Evolutionary conservation across 2,797 vertebrate genomes (phyloP).

Genomic region (Pseudomugil tenellus): DNA sequence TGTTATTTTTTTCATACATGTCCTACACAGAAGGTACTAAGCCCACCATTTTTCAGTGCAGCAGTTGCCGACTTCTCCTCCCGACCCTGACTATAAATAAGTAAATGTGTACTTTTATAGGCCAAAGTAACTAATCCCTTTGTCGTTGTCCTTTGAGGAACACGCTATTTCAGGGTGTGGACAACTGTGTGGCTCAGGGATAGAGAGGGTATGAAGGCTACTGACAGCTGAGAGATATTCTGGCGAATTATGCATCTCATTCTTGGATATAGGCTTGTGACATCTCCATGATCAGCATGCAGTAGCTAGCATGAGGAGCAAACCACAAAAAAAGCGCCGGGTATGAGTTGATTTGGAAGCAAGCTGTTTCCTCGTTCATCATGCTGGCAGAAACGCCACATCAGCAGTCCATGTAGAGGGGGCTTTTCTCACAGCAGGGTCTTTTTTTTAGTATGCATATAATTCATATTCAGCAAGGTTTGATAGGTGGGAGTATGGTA

Average conservation of each 20-base stretch:
- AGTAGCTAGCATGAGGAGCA: slow-evolving; percentile 47
- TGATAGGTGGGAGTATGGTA: slow-evolving; percentile 19
- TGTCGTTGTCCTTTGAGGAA: slow-evolving; percentile 89
- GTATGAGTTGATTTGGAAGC: slow-evolving; percentile 55
- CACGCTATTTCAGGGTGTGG: slow-evolving; percentile 89
- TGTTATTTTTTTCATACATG: slow-evolving; percentile 15
- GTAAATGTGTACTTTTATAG: slow-evolving; percentile 80
- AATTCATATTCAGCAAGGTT: slow-evolving; percentile 46
- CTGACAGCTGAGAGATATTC: slow-evolving; percentile 92
- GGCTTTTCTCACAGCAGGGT: slow-evolving; percentile 29
- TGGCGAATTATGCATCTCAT: slow-evolving; percentile 74
- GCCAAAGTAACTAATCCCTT: slow-evolving; percentile 88
- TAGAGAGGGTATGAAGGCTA: slow-evolving; percentile 81
- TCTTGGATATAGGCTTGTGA: slow-evolving; percentile 79
- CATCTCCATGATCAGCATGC: slow-evolving; percentile 77
- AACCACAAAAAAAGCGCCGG: slow-evolving; percentile 62
- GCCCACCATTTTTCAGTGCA: slow-evolving; percentile 34
- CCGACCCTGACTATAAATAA: slow-evolving; percentile 84
- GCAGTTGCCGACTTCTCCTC: slow-evolving; percentile 67
- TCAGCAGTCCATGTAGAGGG: slow-evolving; percentile 53
- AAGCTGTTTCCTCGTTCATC: slow-evolving; percentile 66
- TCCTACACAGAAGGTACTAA: slow-evolving; percentile 18
- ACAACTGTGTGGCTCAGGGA: slow-evolving; percentile 82
- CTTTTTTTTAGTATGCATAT: slow-evolving; percentile 26
- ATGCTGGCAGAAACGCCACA: slow-evolving; percentile 57